Evolutionary conservation across 2,888 invertebrate genomes (phyloP), one percentile per base, ranked within the genome.

Genomic region (Eupithecia centaureata): DNA sequence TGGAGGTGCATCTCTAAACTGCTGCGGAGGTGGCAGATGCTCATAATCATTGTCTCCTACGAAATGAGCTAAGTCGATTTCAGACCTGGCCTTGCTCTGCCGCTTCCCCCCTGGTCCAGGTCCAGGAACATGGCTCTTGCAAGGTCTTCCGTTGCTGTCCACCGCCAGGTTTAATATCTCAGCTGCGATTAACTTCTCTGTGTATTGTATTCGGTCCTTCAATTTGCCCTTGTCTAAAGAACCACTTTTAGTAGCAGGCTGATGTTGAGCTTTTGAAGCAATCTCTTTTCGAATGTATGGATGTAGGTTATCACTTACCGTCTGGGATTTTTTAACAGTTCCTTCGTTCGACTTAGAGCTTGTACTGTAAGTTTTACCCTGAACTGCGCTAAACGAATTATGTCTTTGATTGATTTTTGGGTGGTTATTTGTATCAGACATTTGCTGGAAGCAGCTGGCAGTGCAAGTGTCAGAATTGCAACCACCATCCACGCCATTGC

Each of bases 21-120:
- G 97, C 81, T 97, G 96, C 1, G 97, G 97, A 0, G 97, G 97
- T 32, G 97, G 97, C 70, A 96, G 94, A 80, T 96, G 95, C 76
- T 96, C 96, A 79, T 96, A 95, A 51, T 95, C 95, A 83, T 94
- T 94, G 75, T 95, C 94, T 61, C 92, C 92, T n/a, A 81, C 77
- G 64, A 94, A 90, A 75, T 93, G 94, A 42, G 94, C 92, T 30
- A 95, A 86, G 79, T 95, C 94, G 32, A 95, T 87, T 78, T 94
- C 95, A 13, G 95, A 95, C 80, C 91, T 95, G 1, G 95, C 94
- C 82, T 95, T 95, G 66, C 82, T 88, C 1, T 86, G 83, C 71
- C 87, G 89, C 74, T 89, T 92, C 70, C 90, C 76, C 27, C 86
- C 81, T 18, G 79, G 77, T 2, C 82, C 76, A 1, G 86, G 76